Percentiles rank a stretch among this genome's conserved stretches.
These are phyloP conservation scores for Gopherus flavomarginatus DNA, from an alignment of 2,113 vertebrate species.

Conservation along the genomic window DNA sequence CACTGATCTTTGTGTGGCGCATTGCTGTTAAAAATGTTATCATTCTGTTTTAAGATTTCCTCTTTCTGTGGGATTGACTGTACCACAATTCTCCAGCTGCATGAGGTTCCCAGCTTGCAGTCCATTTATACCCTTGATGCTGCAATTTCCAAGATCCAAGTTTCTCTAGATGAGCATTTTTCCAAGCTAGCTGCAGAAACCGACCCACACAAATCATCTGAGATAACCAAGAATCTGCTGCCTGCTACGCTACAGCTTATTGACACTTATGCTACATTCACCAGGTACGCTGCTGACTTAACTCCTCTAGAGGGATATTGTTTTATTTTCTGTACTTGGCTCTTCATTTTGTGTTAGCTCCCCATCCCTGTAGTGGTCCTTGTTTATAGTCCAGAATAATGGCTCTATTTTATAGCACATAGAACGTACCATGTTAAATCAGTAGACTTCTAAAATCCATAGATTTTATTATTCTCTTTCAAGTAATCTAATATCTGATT, in stretches of 20 bases:
- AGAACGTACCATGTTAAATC: neutral
- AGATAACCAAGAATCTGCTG: conserved; percentile 96
- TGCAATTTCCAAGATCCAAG: conserved; percentile 97
- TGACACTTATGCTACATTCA: conserved; percentile 92
- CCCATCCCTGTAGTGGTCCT: neutral
- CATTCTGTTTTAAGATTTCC: conserved; percentile 86
- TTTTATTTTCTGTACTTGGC: neutral
- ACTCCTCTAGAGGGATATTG: fast-evolving
- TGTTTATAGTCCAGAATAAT: neutral
- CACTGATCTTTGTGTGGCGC: neutral
- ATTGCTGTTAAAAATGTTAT: neutral
- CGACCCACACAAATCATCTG: conserved; percentile 90
- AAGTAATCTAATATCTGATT: neutral
- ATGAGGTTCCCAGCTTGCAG: conserved; percentile 94
- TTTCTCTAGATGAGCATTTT: conserved; percentile 96
- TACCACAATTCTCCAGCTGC: conserved; percentile 88
- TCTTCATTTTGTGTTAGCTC: neutral
- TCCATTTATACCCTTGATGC: conserved; percentile 96
- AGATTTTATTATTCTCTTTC: neutral
- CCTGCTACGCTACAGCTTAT: conserved; percentile 94
- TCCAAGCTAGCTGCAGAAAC: conserved; percentile 94
- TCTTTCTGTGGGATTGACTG: conserved; percentile 92
- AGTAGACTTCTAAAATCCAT: neutral
- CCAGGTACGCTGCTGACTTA: conserved; percentile 79
- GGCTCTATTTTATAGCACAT: neutral